Evolutionary conservation across 2,797 vertebrate genomes (phyloP).

Genomic region (Anolis apletophallus): DNA sequence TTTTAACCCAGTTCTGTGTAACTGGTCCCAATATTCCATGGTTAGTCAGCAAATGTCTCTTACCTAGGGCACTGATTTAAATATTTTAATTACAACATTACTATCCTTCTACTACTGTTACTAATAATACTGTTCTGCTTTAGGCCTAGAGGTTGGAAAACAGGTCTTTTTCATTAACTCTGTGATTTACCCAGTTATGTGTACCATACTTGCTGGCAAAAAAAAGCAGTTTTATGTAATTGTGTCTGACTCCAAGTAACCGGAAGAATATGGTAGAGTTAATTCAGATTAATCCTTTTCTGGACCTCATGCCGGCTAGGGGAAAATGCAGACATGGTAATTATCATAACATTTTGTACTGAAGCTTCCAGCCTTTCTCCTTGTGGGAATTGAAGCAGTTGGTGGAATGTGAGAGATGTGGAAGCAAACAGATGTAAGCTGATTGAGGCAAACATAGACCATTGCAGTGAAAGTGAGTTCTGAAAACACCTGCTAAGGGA

Average conservation of each 20-base stretch:
- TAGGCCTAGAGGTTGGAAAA: background rate
- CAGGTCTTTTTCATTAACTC: rapidly evolving
- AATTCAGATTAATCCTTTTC: background rate
- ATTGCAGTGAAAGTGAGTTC: constrained; percentile 4
- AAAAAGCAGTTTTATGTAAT: rapidly evolving
- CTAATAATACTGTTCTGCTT: background rate
- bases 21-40: too few relatives aligned
- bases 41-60: background rate
- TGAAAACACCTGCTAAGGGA: constrained; percentile 15
- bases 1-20: too few relatives aligned
- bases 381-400: constrained; percentile 41
- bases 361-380: constrained; percentile 24
- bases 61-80: background rate
- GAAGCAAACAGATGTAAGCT: constrained; percentile 3
- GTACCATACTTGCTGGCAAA: background rate
- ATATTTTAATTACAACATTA: background rate
- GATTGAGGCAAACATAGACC: background rate
- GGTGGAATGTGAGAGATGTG: background rate
- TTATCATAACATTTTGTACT: background rate
- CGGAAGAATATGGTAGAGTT: background rate
- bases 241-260: background rate
- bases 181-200: rapidly evolving
- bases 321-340: constrained; percentile 1
- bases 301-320: background rate
- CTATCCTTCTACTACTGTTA: background rate